Conservation (phyloP, 2,797 vertebrate species). For the Melanotaenia nigrans region DNA sequence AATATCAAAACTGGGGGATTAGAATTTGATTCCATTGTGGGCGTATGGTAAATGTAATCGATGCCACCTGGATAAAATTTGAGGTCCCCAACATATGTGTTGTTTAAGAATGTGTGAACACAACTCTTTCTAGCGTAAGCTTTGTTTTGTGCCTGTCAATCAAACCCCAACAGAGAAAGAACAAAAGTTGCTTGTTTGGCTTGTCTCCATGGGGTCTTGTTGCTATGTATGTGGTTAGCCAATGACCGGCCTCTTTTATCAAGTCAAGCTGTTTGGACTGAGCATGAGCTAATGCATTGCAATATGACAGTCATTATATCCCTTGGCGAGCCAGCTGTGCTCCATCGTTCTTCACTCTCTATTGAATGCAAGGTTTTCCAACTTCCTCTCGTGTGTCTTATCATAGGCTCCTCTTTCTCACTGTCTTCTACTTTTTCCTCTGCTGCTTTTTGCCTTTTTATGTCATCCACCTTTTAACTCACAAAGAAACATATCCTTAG, state of each 20-base stretch:
- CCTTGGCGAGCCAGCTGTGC: slow-evolving; percentile 64
- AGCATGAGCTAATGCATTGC: slow-evolving; percentile 72
- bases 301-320: slow-evolving; percentile 73
- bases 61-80: not conserved
- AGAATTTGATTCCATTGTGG: not conserved
- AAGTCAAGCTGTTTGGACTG: slow-evolving; percentile 58
- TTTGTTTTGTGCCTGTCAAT: slow-evolving; percentile 40
- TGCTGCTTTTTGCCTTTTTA: slow-evolving; percentile 15
- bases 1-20: too few species aligned
- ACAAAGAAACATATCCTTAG: slow-evolving; percentile 37
- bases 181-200: slow-evolving; percentile 57
- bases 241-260: slow-evolving; percentile 67
- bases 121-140: not conserved
- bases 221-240: slow-evolving; percentile 64
- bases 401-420: slow-evolving; percentile 28
- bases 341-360: slow-evolving; percentile 40
- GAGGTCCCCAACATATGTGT: not conserved
- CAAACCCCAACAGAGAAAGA: slow-evolving; percentile 39
- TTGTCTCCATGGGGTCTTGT: slow-evolving; percentile 63
- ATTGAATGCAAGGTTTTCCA: slow-evolving; percentile 35
- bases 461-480: slow-evolving; percentile 31
- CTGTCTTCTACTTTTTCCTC: not conserved
- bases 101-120: slow-evolving; percentile 1
- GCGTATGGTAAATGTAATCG: not conserved
- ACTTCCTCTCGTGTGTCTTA: slow-evolving; percentile 30